Base-by-base conservation (phyloP, 2,888 invertebrate species). In the Andrena chrysosceles region DNA sequence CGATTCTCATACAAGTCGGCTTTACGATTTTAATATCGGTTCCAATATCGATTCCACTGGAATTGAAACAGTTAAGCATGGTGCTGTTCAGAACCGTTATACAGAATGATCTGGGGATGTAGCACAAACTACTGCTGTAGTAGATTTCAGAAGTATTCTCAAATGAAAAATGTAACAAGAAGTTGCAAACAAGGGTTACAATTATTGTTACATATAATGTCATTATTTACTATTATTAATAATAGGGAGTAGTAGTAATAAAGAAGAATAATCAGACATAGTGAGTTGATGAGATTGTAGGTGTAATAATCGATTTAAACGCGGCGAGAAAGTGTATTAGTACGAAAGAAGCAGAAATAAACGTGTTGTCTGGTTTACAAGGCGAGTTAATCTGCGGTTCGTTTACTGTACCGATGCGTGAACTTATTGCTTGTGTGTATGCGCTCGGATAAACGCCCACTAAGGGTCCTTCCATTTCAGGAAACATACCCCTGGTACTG, bases 391-490 rank as follows among this genome's bases (percentile, higher is more conserved):
- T 84, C 68, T 56, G 60, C 62, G 67, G 85, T 62, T 78, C 76
- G 81, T 64, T 82, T 64, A 74, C 83, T 75, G 78, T 85, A 81
- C 77, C 72, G 76, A 63, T 78, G 80, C 81, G 86, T 88, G 77
- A 83, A 85, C 81, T 79, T 79, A 83, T 86, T 86, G 89, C 83
- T 81, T 85, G 86, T 69, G 83, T 78, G 76, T 90, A 89, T 83
- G 90, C 91, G 89, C 90, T 87, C 86, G 89, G 85, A 86, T 91
- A 91, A 91, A 91, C 87, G 89, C 87, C 85, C 87, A 87, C 85
- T 83, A 84, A 87, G 89, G 86, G 88, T 90, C 90, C 90, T 92
- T 92, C 91, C 92, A 88, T 91, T 91, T 91, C 91, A 91, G 87
- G 87, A 91, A 91, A 91, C 92, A 90, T 86, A 89, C 72, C 85